Conservation (phyloP, 2,888 invertebrate species). For the Scaeva pyrastri region DNA sequence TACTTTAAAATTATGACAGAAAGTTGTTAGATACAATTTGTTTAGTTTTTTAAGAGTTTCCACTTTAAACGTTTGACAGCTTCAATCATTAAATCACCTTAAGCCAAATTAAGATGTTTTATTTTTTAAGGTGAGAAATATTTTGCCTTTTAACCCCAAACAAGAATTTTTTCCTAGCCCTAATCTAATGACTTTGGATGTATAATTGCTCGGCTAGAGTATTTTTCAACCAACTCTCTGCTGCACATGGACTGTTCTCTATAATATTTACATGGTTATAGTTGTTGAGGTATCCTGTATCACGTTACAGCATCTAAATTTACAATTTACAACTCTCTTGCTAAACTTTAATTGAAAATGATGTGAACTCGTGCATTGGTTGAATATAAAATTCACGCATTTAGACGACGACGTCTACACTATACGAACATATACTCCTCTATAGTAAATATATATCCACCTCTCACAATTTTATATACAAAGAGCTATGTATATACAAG, state of each 20-base stretch:
- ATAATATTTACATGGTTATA: too few relatives aligned
- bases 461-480: not conserved
- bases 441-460: not conserved
- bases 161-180: too few relatives aligned
- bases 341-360: slow-evolving; percentile 27
- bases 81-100: too few relatives aligned
- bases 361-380: slow-evolving; percentile 23
- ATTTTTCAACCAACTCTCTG: not conserved
- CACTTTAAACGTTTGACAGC: too few relatives aligned
- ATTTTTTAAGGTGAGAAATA: too few relatives aligned
- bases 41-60: too few relatives aligned
- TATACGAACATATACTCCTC: not conserved
- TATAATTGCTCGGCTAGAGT: not conserved
- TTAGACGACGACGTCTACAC: not conserved
- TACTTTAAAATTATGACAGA: too few relatives aligned
- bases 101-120: too few relatives aligned
- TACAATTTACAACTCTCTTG: slow-evolving; percentile 26
- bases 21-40: too few relatives aligned
- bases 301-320: slow-evolving; percentile 21
- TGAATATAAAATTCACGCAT: slow-evolving; percentile 29
- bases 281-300: not conserved
- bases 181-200: not conserved
- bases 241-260: not conserved
- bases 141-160: too few relatives aligned
- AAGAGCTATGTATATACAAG: not conserved